A percentile compares a stretch with the other conserved stretches of the same genome.
Conservation (phyloP, 2,797 vertebrate species). For the Hoplostethus mediterraneus region DNA sequence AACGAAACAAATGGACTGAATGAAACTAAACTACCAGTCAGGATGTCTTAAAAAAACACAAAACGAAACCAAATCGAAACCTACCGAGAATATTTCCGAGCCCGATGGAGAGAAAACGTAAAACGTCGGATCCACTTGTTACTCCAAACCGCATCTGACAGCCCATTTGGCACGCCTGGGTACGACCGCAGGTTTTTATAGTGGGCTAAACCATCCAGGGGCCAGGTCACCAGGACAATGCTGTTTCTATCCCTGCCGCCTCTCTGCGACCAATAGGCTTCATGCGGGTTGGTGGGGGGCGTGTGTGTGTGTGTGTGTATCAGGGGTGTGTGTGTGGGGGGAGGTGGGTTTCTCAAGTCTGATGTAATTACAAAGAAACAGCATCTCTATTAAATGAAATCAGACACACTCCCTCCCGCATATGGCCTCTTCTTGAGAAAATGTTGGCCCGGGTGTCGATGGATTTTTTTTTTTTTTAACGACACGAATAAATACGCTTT, state of each 20-base stretch:
- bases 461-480: conserved; percentile 53
- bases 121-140: conserved; percentile 76
- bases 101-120: conserved; percentile 52
- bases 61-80: conserved; percentile 41
- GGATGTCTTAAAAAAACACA: not conserved
- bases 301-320: too few species aligned
- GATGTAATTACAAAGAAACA: conserved; percentile 88
- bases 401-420: conserved; percentile 80
- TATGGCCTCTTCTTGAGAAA: conserved; percentile 73
- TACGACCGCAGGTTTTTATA: conserved; percentile 87
- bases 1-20: not conserved
- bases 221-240: conserved; percentile 85
- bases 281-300: conserved; percentile 35
- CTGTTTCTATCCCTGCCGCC: conserved; percentile 80
- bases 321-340: not conserved
- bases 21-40: not conserved
- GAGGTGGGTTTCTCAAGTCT: conserved; percentile 66
- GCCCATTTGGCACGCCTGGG: conserved; percentile 83
- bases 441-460: conserved; percentile 48
- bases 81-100: conserved; percentile 68
- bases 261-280: conserved; percentile 87
- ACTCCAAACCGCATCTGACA: conserved; percentile 77
- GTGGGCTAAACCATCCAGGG: conserved; percentile 66
- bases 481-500: not conserved
- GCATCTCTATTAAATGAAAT: conserved; percentile 86